These are phyloP conservation scores for Gambusia holbrooki DNA, from an alignment of 2,113 vertebrate species.

Conservation along the genomic window DNA sequence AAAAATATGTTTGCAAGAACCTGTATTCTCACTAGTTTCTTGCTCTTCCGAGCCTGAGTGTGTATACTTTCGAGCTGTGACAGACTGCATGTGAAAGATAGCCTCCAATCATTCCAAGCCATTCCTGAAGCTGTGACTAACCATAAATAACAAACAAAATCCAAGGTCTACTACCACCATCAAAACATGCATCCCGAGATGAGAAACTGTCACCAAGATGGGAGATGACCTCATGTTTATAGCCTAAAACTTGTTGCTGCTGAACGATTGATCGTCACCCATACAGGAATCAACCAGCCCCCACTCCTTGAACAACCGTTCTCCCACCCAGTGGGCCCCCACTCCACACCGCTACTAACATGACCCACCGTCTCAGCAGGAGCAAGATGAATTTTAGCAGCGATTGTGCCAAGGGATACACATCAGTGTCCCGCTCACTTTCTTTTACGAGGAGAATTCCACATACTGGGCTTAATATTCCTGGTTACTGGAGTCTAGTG, in stretches of 20 bases:
- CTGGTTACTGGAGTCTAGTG: constrained; percentile 79
- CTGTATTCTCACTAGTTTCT: constrained; percentile 6
- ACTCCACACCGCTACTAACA: constrained; percentile 8
- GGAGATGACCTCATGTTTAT: constrained; percentile 82
- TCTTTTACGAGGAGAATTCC: constrained; percentile 78
- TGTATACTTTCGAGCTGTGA: constrained; percentile 52
- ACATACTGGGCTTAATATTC: constrained; percentile 77
- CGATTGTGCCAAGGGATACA: constrained; percentile 72
- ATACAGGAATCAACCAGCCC: constrained; percentile 30
- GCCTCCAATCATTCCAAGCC: constrained; percentile 72
- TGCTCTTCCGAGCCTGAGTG: not conserved
- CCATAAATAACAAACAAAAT: constrained; percentile 83
- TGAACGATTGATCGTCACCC: constrained; percentile 73
- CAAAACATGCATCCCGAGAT: constrained; percentile 64
- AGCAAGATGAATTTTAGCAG: constrained; percentile 69
- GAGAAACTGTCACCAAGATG: constrained; percentile 72
- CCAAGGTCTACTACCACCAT: constrained; percentile 75
- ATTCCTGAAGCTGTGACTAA: constrained; percentile 77
- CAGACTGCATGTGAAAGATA: constrained; percentile 66
- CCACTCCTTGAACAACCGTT: not conserved
- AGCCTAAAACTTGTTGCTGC: constrained; percentile 79
- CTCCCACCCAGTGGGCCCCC: not conserved
- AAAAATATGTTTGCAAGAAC: not conserved
- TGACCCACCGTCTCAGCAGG: constrained; percentile 56
- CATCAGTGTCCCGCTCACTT: constrained; percentile 69